Evolutionary conservation across 2,888 invertebrate species (phyloP).

Genomic region (Schizaphis graminum): DNA sequence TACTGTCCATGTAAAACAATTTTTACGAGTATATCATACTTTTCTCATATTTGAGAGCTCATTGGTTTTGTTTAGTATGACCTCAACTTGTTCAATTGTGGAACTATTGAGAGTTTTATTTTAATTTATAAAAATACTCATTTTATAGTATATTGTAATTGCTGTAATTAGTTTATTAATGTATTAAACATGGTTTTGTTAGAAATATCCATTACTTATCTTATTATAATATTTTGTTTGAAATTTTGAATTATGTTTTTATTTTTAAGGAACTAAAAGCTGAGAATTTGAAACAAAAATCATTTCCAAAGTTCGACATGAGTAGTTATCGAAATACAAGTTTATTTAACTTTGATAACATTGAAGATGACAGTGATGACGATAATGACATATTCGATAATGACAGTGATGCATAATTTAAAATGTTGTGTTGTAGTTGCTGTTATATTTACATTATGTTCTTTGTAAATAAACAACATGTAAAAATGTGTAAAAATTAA

Average conservation of each 20-base stretch:
- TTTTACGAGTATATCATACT: neutral
- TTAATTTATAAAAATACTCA: neutral
- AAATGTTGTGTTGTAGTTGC: neutral
- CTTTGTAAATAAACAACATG: neutral
- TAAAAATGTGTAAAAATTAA: neutral
- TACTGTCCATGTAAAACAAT: too few relatives aligned
- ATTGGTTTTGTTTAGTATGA: neutral
- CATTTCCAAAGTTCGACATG: conserved; percentile 68
- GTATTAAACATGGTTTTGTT: neutral
- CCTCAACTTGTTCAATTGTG: neutral
- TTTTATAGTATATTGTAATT: too few relatives aligned
- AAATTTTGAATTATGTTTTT: conserved; percentile 6
- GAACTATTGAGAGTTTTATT: neutral
- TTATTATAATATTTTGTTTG: neutral
- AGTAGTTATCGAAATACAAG: conserved; percentile 24
- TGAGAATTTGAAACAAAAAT: conserved; percentile 75
- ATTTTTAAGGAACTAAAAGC: conserved; percentile 73
- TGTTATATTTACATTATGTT: neutral
- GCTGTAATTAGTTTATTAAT: neutral
- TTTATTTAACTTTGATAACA: neutral
- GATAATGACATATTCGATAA: neutral
- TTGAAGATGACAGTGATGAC: conserved; percentile 10
- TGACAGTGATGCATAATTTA: neutral
- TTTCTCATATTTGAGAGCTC: neutral
- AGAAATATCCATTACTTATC: neutral